Percentiles rank a stretch among this genome's conserved stretches.
Conservation (phyloP, 2,888 invertebrate genomes). For the Phorcus lineatus region DNA sequence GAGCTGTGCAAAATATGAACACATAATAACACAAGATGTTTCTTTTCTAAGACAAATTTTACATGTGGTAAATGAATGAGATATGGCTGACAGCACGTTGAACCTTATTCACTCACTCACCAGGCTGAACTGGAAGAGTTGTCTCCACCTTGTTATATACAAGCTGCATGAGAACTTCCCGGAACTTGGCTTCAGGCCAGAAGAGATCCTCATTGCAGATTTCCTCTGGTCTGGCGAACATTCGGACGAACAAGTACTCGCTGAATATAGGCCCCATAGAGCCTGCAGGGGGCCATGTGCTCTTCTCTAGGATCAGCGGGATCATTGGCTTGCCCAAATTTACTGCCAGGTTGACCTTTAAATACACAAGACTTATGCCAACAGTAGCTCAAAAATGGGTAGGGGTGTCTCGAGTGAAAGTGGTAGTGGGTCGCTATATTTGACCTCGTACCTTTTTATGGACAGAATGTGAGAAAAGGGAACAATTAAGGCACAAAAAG, state of each 20-base stretch:
- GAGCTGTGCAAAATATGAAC: too few relatives aligned
- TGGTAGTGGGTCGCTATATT: too few relatives aligned
- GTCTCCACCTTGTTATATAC: slow-evolving; percentile 51
- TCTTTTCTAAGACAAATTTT: too few relatives aligned
- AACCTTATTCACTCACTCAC: slow-evolving; percentile 48
- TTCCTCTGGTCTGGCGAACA: slow-evolving; percentile 61
- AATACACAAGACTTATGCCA: too few relatives aligned
- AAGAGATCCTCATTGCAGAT: slow-evolving; percentile 56
- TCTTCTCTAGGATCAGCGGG: slow-evolving; percentile 71
- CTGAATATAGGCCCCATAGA: slow-evolving; percentile 74
- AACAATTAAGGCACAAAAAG: too few relatives aligned
- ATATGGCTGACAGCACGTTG: too few relatives aligned
- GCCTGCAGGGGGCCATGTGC: slow-evolving; percentile 72
- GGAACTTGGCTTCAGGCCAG: slow-evolving; percentile 70
- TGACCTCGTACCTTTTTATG: too few relatives aligned
- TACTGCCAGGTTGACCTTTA: slow-evolving; percentile 69
- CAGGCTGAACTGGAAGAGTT: slow-evolving; percentile 40
- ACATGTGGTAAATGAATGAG: too few relatives aligned
- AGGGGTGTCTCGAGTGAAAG: too few relatives aligned
- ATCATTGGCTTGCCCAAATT: slow-evolving; percentile 71
- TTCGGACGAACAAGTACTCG: slow-evolving; percentile 71
- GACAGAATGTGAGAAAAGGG: too few relatives aligned
- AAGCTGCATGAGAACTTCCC: slow-evolving; percentile 72
- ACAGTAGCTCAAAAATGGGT: too few relatives aligned
- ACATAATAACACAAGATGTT: too few relatives aligned